Base-by-base conservation (phyloP, 2,797 vertebrate genomes). In the Sebastes kiyomatsui region DNA sequence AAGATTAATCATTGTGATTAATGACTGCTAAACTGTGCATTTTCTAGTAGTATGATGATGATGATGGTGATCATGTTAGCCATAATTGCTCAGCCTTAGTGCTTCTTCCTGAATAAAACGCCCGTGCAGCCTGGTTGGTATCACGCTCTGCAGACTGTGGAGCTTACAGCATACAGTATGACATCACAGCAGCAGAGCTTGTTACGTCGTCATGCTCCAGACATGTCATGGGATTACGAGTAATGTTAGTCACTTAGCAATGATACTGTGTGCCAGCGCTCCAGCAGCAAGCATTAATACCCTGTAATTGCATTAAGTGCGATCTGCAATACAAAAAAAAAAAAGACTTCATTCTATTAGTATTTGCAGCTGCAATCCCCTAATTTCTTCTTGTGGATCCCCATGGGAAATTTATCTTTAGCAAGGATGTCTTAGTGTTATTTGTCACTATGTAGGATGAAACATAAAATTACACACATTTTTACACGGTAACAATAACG, bases 271-370 rank as follows among this genome's bases (percentile, higher is more conserved):
- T 14, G 68, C 77, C 55, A 27, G 56, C n/a, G 59, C 81, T 84
- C 78, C 67, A 42, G 80, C 60, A 74, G 80, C 25, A 23, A 71
- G 56, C 35, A 20, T 87, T 89, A 90, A 88, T 79, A 62, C 72
- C 56, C 82, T 83, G 25, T 90, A 90, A 94, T 88, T 90, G 72
- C 87, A 86, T 92, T 88, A 90, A 87, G 79, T 82, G 58, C 23
- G 71, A 91, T 92, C 88, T 85, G 74, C 77, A 81, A 84, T 73
- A 83, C 80, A 88, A 84, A 85, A 67, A 77, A 76, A 32, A 35
- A 61, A 32, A 10, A 65, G 64, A 35, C 25, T 33, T 80, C 9
- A 20, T 70, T 42, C 11, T 18, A 23, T 52, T 6, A 16, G 27
- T 67, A 30, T 88, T 84, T 52, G 32, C 46, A 67, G 75, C 69